Evolutionary conservation across 2,888 invertebrate species (phyloP).

Genomic region (Apeira syringaria): DNA sequence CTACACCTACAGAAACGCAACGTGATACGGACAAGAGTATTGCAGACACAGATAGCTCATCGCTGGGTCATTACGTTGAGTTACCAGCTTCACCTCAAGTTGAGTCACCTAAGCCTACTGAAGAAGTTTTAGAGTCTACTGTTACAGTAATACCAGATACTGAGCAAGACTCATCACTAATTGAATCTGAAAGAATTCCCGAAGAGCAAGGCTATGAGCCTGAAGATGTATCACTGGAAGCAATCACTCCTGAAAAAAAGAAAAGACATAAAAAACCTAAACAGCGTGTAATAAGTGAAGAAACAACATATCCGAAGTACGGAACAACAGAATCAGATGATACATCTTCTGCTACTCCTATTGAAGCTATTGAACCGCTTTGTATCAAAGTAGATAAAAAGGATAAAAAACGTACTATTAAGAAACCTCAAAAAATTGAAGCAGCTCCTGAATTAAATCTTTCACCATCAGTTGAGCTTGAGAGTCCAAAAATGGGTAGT

Average conservation of each 20-base stretch:
- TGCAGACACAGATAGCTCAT: constrained; percentile 66
- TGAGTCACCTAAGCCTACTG: constrained; percentile 70
- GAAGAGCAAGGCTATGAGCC: constrained; percentile 89
- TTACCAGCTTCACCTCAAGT: constrained; percentile 73
- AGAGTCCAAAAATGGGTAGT: constrained; percentile 73
- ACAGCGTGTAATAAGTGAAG: constrained; percentile 61
- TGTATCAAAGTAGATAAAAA: constrained; percentile 50
- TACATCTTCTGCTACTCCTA: constrained; percentile 51
- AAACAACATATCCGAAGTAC: constrained; percentile 65
- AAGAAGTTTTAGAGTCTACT: constrained; percentile 38
- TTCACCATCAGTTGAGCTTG: constrained; percentile 49
- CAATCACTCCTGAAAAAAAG: constrained; percentile 59
- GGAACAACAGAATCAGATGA: constrained; percentile 68
- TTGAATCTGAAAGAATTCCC: constrained; percentile 66
- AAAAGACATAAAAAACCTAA: constrained; percentile 79
- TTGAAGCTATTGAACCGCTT: constrained; percentile 49
- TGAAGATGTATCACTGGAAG: constrained; percentile 84
- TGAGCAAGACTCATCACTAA: constrained; percentile 69
- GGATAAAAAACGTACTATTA: constrained; percentile 79
- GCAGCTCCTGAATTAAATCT: constrained; percentile 36
- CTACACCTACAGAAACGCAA: constrained; percentile 44
- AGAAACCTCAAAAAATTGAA: constrained; percentile 55
- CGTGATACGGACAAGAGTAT: constrained; percentile 66
- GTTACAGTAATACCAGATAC: constrained; percentile 29
- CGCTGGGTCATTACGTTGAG: constrained; percentile 69